A percentile compares a stretch with the other conserved stretches of the same genome.
Conservation (phyloP, 2,797 vertebrate genomes). For the Kryptopterus vitreolus region DNA sequence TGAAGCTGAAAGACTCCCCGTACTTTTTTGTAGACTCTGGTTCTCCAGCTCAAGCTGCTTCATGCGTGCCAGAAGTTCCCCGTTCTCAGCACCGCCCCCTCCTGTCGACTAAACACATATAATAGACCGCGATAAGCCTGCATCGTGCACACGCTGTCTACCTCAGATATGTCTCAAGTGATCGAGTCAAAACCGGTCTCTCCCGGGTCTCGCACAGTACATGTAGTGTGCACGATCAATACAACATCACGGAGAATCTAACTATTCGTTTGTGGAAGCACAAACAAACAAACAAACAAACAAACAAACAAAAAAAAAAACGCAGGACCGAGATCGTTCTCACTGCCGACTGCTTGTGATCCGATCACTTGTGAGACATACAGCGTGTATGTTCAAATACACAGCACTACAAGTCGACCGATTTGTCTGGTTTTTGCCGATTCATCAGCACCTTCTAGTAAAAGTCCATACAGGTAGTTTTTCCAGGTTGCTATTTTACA, state of each 20-base stretch:
- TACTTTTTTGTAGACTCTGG: slow-evolving; percentile 83
- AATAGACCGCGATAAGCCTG: not conserved
- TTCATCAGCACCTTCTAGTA: no score
- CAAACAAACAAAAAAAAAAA: not conserved
- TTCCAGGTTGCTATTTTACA: no score
- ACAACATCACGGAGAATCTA: not conserved
- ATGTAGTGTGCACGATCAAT: not conserved
- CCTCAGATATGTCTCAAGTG: not conserved
- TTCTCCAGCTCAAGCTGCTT: slow-evolving; percentile 89
- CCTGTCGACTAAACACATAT: slow-evolving; percentile 39
- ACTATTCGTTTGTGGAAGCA: no score
- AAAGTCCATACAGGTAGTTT: no score
- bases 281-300: not conserved
- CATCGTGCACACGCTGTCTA: not conserved
- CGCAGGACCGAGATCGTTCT: not conserved
- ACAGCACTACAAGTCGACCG: not conserved
- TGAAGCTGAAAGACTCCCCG: no score
- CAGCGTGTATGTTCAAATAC: not conserved
- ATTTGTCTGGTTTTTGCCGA: not conserved
- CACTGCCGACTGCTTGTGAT: not conserved
- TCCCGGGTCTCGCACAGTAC: not conserved
- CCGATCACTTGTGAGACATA: not conserved
- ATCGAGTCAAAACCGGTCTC: not conserved
- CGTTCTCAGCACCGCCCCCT: slow-evolving; percentile 74
- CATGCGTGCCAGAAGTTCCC: slow-evolving; percentile 80